Evolutionary conservation across 1,140 invertebrate species (phyloP).

Genomic region (Nephila pilipes): DNA sequence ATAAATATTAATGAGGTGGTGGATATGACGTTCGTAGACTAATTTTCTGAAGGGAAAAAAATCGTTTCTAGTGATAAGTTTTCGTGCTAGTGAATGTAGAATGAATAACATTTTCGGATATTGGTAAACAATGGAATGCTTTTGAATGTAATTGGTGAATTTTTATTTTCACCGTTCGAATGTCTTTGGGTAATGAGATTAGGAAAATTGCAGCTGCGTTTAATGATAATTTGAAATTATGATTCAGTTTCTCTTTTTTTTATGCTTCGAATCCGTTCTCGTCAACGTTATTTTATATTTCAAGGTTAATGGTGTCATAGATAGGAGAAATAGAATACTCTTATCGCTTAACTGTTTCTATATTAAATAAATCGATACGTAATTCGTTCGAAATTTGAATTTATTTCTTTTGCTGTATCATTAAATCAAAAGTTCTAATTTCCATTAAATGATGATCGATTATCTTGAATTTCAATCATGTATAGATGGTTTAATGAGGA

Average conservation of each 20-base stretch:
- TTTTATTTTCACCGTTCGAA: neutral
- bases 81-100: neutral
- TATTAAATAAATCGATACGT: too few species aligned
- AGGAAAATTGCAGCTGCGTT: neutral
- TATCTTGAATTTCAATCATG: too few species aligned
- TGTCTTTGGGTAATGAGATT: neutral
- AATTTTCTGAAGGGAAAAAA: neutral
- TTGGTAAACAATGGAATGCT: neutral
- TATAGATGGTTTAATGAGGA: too few species aligned
- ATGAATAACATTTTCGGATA: neutral
- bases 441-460: too few species aligned
- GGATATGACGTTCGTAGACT: neutral
- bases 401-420: too few species aligned
- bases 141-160: neutral
- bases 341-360: too few species aligned
- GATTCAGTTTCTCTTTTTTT: slow-evolving; percentile 1
- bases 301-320: too few species aligned
- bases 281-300: too few species aligned
- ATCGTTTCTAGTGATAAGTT: neutral
- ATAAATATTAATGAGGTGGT: neutral
- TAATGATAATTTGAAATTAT: slow-evolving; percentile 8
- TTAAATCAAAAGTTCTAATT: too few species aligned
- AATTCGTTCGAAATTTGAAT: too few species aligned
- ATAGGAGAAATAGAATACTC: too few species aligned
- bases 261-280: too few species aligned